Evolutionary conservation across 1,140 invertebrate genomes (phyloP), one percentile per base, ranked within the genome.

Genomic region (Tetraneura akinire): DNA sequence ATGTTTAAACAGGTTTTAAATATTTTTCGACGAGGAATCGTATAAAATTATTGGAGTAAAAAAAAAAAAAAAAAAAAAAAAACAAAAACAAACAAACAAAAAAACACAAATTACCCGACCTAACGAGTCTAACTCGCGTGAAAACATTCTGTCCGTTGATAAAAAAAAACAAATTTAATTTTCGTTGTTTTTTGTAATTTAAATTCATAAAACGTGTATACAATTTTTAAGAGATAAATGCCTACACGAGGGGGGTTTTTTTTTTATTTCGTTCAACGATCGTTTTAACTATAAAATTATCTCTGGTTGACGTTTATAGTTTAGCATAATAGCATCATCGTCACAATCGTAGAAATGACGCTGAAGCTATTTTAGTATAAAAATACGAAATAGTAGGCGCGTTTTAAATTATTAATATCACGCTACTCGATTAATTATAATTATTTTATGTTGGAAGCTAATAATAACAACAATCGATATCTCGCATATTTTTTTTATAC

Each of bases 1-100:
- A 21, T 57, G 53, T 26, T 57, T 57, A 57, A 57, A 57, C 13
- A n/a, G n/a, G 53, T 23, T 57, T 11, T 26, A 57, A 8, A 57
- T 57, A 6, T 57, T 55, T 57, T 62, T 62, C n/a, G n/a, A 62
- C 26, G 13, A 62, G 26, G 16, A 32, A 62, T 62, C 26, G 57
- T 4, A 18, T 26, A 62, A 32, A 62, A 32, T 32, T 10, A 26
- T 29, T 4, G 18, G 57, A 32, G 57, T n/a, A n/a, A n/a, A n/a
- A n/a, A n/a, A n/a, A n/a, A n/a, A n/a, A n/a, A n/a, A n/a, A n/a
- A n/a, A n/a, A n/a, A n/a, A n/a, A n/a, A n/a, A n/a, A n/a, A n/a
- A n/a, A n/a, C n/a, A n/a, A n/a, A n/a, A n/a, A n/a, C n/a, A n/a
- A n/a, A n/a, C n/a, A n/a, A 5, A 32, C 16, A 62, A 62, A 62